phyloP scores from a whole-genome alignment of 2,888 invertebrate species.

The Agriotes lineatus region DNA sequence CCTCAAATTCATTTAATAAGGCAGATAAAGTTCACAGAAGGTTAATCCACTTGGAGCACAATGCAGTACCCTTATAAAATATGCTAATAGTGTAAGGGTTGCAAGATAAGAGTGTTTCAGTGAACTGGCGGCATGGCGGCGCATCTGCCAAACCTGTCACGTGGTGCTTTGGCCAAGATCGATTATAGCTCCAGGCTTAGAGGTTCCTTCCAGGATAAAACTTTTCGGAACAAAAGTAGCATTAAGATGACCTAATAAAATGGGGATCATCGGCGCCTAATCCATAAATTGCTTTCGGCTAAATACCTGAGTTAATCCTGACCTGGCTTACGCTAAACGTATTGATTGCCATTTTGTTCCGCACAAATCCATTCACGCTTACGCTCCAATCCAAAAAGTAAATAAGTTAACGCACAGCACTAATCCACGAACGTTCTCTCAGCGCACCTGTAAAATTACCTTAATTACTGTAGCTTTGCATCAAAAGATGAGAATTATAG shows the following conservation, averaged over 20 bases:
- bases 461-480: too few species aligned
- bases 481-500: too few species aligned
- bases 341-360: not conserved
- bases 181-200: slow-evolving; percentile 46
- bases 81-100: slow-evolving; percentile 50
- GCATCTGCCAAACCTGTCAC: slow-evolving; percentile 52
- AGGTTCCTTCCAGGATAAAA: slow-evolving; percentile 42
- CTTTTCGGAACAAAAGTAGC: slow-evolving; percentile 29
- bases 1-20: slow-evolving; percentile 20
- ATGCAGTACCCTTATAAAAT: slow-evolving; percentile 51
- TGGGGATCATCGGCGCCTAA: not conserved
- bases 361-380: not conserved
- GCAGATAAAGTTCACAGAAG: slow-evolving; percentile 21
- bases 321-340: not conserved
- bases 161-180: slow-evolving; percentile 48
- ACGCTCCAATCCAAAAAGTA: too few species aligned
- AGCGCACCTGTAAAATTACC: too few species aligned
- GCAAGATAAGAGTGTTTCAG: slow-evolving; percentile 43
- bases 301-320: not conserved
- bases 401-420: too few species aligned
- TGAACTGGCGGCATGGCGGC: slow-evolving; percentile 46
- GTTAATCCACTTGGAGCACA: slow-evolving; percentile 31
- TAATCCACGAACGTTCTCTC: too few species aligned
- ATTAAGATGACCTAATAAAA: slow-evolving; percentile 24
- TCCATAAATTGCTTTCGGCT: slow-evolving; percentile 1